phyloP scores from a whole-genome alignment of 1,140 invertebrate species.

The Heliconius congener region DNA sequence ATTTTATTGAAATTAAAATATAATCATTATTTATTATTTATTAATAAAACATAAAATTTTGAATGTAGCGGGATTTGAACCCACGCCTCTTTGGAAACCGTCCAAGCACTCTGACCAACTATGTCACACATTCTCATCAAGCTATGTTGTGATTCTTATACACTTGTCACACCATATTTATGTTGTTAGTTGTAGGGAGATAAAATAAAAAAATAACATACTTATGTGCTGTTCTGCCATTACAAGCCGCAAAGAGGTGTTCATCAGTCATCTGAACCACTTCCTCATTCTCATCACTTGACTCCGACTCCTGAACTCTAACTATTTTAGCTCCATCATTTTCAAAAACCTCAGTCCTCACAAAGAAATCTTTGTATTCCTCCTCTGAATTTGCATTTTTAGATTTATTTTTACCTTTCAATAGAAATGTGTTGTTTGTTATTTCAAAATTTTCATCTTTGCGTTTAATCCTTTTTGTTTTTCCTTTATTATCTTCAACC shows the following conservation, averaged over 20 bases:
- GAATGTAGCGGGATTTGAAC: too few relatives aligned
- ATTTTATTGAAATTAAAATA: too few relatives aligned
- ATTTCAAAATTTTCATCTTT: constrained; percentile 63
- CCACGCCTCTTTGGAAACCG: too few relatives aligned
- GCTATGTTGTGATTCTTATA: too few relatives aligned
- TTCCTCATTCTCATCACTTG: constrained; percentile 50
- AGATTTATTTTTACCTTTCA: constrained; percentile 54
- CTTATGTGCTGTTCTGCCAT: constrained; percentile 91
- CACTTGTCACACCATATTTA: neutral
- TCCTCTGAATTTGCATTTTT: constrained; percentile 35
- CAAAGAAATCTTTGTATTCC: constrained; percentile 73
- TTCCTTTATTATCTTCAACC: constrained; percentile 69
- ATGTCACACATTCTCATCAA: too few relatives aligned
- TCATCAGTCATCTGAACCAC: constrained; percentile 85
- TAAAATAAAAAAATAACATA: constrained; percentile 50
- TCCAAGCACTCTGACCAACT: too few relatives aligned
- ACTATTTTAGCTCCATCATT: constrained; percentile 66
- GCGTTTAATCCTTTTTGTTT: constrained; percentile 68
- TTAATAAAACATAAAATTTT: too few relatives aligned
- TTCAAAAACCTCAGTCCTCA: constrained; percentile 76
- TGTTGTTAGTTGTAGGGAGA: neutral
- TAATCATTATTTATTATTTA: too few relatives aligned
- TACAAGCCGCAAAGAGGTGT: constrained; percentile 89
- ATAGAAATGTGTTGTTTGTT: constrained; percentile 64
- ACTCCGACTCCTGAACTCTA: constrained; percentile 52